Evolutionary conservation across 2,888 invertebrate species (phyloP).

Genomic region (Ectropis crepuscularia): DNA sequence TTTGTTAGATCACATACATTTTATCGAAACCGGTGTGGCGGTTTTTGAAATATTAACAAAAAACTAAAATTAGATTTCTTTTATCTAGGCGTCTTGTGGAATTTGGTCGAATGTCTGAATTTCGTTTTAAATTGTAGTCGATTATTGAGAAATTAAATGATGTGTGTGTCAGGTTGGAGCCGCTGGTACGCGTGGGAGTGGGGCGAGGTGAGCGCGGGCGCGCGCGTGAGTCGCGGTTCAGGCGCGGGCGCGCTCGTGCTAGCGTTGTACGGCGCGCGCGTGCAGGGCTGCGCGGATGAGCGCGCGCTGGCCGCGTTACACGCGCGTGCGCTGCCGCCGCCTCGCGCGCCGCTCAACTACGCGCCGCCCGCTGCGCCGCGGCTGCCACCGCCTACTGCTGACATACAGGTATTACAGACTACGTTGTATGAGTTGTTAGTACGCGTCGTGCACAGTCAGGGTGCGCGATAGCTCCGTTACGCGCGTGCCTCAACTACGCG

Average conservation of each 20-base stretch:
- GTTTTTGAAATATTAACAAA: no score
- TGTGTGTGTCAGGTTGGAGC: slow-evolving; percentile 66
- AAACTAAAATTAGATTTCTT: no score
- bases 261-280: slow-evolving; percentile 69
- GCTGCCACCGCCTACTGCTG: slow-evolving; percentile 49
- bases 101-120: no score
- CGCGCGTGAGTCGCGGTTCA: slow-evolving; percentile 48
- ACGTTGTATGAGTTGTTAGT: not conserved
- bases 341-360: slow-evolving; percentile 46
- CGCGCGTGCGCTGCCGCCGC: slow-evolving; percentile 63
- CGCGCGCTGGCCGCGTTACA: slow-evolving; percentile 57
- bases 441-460: slow-evolving; percentile 58
- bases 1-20: no score
- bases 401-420: slow-evolving; percentile 50
- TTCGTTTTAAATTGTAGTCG: no score
- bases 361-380: slow-evolving; percentile 42
- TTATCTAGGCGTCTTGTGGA: no score
- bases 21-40: no score
- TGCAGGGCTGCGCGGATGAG: slow-evolving; percentile 56
- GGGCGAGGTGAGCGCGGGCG: slow-evolving; percentile 67
- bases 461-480: slow-evolving; percentile 55
- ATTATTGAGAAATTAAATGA: no score
- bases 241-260: slow-evolving; percentile 45
- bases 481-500: slow-evolving; percentile 62
- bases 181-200: slow-evolving; percentile 78